These are phyloP conservation scores for Oceanodroma tethys DNA, from an alignment of 2,113 vertebrate species.

Conservation along the genomic window DNA sequence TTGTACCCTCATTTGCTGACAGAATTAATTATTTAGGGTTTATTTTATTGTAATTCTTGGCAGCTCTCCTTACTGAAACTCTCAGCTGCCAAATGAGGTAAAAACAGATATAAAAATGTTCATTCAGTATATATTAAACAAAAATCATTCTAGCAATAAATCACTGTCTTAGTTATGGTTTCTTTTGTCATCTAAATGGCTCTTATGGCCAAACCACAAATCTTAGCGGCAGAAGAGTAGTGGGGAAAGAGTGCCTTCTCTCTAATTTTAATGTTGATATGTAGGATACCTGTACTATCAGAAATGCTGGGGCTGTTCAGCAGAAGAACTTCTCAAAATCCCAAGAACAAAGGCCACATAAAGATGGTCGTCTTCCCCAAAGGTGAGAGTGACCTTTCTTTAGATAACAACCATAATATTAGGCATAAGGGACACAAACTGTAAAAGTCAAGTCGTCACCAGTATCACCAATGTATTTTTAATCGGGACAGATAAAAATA, in stretches of 20 bases:
- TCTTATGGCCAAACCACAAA: conserved; percentile 48
- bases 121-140: conserved; percentile 43
- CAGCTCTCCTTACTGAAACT: conserved; percentile 53
- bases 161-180: conserved; percentile 33
- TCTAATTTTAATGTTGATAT: neutral
- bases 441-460: neutral
- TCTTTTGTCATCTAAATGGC: conserved; percentile 57
- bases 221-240: neutral
- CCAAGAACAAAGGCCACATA: neutral
- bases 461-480: neutral
- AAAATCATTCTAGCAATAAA: conserved; percentile 48
- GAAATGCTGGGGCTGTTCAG: neutral
- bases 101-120: conserved; percentile 59
- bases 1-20: neutral
- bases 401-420: neutral
- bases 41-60: conserved; percentile 58
- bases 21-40: conserved; percentile 44
- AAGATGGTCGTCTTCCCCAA: neutral
- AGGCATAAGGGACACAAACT: neutral
- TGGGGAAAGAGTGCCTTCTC: neutral
- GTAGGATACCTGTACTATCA: neutral
- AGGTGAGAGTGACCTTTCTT: neutral
- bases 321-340: neutral
- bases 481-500: neutral
- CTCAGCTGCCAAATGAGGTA: conserved; percentile 50